Evolutionary conservation across 1,140 invertebrate genomes (phyloP), one percentile per base, ranked within the genome.

Genomic region (Micrasema longulum): DNA sequence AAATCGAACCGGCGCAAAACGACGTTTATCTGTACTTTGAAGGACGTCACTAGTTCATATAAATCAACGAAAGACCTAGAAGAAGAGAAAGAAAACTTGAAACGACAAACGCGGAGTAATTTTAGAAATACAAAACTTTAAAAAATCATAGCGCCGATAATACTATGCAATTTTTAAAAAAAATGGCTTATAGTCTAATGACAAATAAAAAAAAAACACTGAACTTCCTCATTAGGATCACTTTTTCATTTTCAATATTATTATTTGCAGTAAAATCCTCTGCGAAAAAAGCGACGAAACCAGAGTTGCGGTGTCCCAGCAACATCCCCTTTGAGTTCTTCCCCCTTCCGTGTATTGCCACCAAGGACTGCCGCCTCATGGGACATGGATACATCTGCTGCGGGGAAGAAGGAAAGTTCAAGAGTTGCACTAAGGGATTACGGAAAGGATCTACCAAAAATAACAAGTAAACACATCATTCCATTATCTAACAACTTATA

Each of bases 361-460:
- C 80, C 64, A 74, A 77, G 2, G 83, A 85, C 65, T 85, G 84
- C 76, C 73, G 76, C 26, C 76, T 85, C 5, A 85, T 85, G 84
- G 81, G 83, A 55, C 66, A 76, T 4, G 77, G 78, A 68, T 83
- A 83, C 55, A 77, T 84, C 3, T 85, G 84, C 73, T 85, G 84
- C 73, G 82, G 57, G 12, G 41, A 55, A 18, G 62, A 67, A 26
- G 38, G 53, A 7, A 35, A 41, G 7, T 26, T 81, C 48, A 81
- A 81, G 14, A 79, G 81, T 72, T 85, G 84, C 65, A 84, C 83
- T 1, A 84, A 83, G 69, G 84, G 80, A 31, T 75, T 81, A 26
- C 69, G 52, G 43, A 31, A n/a, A n/a, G n/a, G n/a, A n/a, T n/a
- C n/a, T n/a, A n/a, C 60, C n/a, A 35, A 22, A 65, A 47, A 50